Percentiles rank a stretch among this genome's conserved stretches.
Evolutionary conservation across 1,140 invertebrate genomes (phyloP).

Genomic region (Orius insidiosus): DNA sequence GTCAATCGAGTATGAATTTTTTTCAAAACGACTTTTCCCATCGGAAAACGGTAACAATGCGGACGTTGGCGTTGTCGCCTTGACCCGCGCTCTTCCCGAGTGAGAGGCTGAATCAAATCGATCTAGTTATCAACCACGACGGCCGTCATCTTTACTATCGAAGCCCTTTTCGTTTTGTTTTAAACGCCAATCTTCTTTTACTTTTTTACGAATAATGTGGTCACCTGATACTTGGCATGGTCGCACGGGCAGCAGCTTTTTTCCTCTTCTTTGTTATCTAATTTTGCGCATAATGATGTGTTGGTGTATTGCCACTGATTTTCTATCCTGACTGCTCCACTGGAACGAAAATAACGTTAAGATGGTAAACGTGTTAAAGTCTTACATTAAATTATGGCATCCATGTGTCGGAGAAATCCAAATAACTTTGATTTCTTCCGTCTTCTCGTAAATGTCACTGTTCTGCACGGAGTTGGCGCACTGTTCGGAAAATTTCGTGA

Average conservation of each 20-base stretch:
- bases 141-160: background rate
- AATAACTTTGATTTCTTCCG: no score
- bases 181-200: background rate
- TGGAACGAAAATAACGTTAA: background rate
- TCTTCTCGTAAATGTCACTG: no score
- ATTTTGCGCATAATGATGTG: background rate
- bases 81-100: no score
- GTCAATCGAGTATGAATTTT: background rate
- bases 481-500: no score
- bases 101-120: background rate
- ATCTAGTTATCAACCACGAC: background rate
- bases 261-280: background rate
- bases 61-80: no score
- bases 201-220: background rate
- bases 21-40: background rate
- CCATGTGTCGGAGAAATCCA: no score
- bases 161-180: background rate
- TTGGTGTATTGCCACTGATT: background rate
- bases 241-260: slow-evolving; percentile 70
- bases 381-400: no score
- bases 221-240: slow-evolving; percentile 74
- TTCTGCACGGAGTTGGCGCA: no score
- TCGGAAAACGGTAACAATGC: no score
- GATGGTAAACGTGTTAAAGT: no score
- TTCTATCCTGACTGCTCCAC: background rate